Evolutionary conservation across 2,797 vertebrate species (phyloP), one percentile per base, ranked within the genome.

Genomic region (Cottoperca gobio): DNA sequence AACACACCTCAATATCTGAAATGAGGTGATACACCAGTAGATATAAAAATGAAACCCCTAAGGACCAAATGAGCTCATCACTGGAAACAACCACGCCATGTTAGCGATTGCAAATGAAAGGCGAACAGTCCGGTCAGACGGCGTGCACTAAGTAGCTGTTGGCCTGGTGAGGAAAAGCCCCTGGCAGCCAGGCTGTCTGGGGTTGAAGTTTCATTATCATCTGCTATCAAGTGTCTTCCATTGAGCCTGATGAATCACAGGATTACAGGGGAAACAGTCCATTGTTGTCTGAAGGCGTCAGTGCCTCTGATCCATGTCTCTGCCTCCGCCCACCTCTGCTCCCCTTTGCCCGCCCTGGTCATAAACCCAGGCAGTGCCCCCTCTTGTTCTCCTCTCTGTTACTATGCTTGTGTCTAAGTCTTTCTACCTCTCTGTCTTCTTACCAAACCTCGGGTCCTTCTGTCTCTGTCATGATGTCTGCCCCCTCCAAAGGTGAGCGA

Each of bases 201-300:
- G 89, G 83, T 82, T 81, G 85, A 81, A 81, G 82, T 86, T 90
- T 89, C 91, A 93, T 89, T 90, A 91, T 91, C 86, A 89, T 84
- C 83, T 86, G 82, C 85, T 92, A 91, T 93, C 86, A 78, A 91
- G 76, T 92, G 86, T 90, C 90, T 79, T 89, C 88, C 87, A 88
- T 91, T 90, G 85, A 90, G 85, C 68, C 62, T 35, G 67, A 88
- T 91, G 89, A 91, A 91, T 92, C 85, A 89, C 79, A 72, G 90
- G 86, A 91, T 93, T 91, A 93, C 88, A 83, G 73, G 73, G 84
- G 81, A 89, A 91, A 90, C 87, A 87, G 82, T 65, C 83, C 85
- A 91, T 92, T 93, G 92, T 92, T 92, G 90, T 93, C 85, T 91
- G 72, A 86, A 88, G 88, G 91, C 82, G 85, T 93, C 87, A 81